Evolutionary conservation across 2,113 vertebrate species (phyloP).

Genomic region (Hypomesus transpacificus): DNA sequence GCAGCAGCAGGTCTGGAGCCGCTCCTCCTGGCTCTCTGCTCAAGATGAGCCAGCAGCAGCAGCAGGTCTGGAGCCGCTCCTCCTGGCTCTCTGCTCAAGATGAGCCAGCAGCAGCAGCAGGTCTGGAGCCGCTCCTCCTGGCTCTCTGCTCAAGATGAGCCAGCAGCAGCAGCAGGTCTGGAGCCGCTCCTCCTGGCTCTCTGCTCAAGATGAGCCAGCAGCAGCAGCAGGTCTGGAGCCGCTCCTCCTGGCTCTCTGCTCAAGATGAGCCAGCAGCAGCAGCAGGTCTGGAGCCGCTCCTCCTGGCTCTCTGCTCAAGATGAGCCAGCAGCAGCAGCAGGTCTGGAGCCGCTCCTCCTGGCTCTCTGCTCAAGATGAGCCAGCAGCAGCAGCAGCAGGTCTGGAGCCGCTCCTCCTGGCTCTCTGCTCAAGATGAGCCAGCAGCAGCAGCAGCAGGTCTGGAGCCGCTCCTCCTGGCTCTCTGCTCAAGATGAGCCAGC

Average conservation of each 20-base stretch:
- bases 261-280: conserved; percentile 8
- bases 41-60: conserved; percentile 8
- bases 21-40: too few relatives aligned
- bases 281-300: conserved; percentile 3
- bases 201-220: conserved; percentile 8
- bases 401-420: neutral
- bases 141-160: neutral
- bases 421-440: neutral
- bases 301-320: neutral
- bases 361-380: neutral
- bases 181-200: neutral
- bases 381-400: conserved; percentile 18
- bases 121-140: neutral
- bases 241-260: too few relatives aligned
- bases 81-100: neutral
- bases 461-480: neutral
- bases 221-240: conserved; percentile 11
- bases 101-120: conserved; percentile 5
- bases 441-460: conserved; percentile 16
- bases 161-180: conserved; percentile 22
- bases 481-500: conserved; percentile 1
- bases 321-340: conserved; percentile 5
- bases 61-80: conserved; percentile 3
- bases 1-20: conserved; percentile 11
- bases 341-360: neutral